phyloP scores from a whole-genome alignment of 2,888 invertebrate species.

The Leptinotarsa juncta region DNA sequence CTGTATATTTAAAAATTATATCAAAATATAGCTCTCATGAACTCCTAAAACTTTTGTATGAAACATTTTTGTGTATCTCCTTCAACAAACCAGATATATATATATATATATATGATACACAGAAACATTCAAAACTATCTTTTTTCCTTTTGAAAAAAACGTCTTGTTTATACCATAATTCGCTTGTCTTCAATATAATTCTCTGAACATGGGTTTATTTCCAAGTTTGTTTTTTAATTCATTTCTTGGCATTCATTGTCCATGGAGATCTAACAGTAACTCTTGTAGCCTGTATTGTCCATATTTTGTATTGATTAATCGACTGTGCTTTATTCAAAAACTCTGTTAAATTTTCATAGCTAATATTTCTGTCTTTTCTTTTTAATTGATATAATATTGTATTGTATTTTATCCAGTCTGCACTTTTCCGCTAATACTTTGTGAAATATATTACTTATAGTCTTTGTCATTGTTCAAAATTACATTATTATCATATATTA shows the following conservation, averaged over 20 bases:
- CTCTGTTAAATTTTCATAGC: too few relatives aligned
- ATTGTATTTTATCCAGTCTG: neutral
- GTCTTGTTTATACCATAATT: neutral
- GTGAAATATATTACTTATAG: neutral
- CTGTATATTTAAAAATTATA: too few relatives aligned
- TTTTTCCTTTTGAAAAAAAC: conserved; percentile 6
- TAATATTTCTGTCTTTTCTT: neutral
- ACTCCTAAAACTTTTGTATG: too few relatives aligned
- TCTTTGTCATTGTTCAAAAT: neutral
- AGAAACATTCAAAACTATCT: neutral
- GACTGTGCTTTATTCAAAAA: too few relatives aligned
- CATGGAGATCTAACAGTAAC: neutral
- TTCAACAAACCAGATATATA: too few relatives aligned
- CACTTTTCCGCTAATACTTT: neutral
- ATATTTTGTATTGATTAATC: neutral
- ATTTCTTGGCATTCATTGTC: neutral
- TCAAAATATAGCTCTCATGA: too few relatives aligned
- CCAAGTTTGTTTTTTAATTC: neutral
- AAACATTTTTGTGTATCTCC: too few relatives aligned
- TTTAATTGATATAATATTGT: neutral
- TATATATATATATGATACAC: neutral
- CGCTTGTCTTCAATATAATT: neutral
- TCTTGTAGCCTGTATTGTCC: neutral
- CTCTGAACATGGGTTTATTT: neutral
- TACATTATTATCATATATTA: neutral